Conservation (phyloP, 2,797 vertebrate genomes). For the Paedocypris micromegethes region DNA sequence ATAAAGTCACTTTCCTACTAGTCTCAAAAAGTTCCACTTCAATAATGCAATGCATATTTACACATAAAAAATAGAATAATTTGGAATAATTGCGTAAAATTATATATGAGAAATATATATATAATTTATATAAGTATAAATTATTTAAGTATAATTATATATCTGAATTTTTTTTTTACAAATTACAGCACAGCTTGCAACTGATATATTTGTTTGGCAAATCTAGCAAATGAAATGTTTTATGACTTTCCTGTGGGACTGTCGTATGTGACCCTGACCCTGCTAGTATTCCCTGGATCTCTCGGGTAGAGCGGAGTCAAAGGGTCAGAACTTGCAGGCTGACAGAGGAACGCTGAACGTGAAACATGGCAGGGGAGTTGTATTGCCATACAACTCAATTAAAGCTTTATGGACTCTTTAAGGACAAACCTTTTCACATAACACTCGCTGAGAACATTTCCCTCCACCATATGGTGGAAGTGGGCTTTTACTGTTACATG, state of each 20-base stretch:
- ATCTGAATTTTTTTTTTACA: too few relatives aligned
- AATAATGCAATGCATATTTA: too few relatives aligned
- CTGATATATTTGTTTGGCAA: constrained; percentile 38
- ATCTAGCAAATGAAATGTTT: constrained; percentile 33
- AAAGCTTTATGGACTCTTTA: constrained; percentile 94
- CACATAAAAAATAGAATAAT: too few relatives aligned
- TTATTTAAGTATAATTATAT: too few relatives aligned
- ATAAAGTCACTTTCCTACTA: too few relatives aligned
- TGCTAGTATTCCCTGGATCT: constrained; percentile 38
- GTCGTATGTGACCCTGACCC: constrained; percentile 44
- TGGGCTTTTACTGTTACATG: constrained; percentile 62
- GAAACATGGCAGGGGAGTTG: constrained; percentile 80
- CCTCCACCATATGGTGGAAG: constrained; percentile 42
- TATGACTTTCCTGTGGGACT: constrained; percentile 40
- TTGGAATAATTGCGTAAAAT: too few relatives aligned
- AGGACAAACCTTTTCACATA: constrained; percentile 92
- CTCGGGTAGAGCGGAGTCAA: constrained; percentile 26
- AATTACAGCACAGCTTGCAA: neutral
- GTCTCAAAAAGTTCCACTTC: too few relatives aligned
- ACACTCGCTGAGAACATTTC: constrained; percentile 80
- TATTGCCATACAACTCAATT: constrained; percentile 90
- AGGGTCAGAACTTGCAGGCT: constrained; percentile 26
- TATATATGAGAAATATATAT: too few relatives aligned
- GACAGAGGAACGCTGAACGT: constrained; percentile 40
- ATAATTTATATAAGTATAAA: too few relatives aligned